Base-by-base conservation (phyloP, 1,140 invertebrate species). In the Bacillus rossius region DNA sequence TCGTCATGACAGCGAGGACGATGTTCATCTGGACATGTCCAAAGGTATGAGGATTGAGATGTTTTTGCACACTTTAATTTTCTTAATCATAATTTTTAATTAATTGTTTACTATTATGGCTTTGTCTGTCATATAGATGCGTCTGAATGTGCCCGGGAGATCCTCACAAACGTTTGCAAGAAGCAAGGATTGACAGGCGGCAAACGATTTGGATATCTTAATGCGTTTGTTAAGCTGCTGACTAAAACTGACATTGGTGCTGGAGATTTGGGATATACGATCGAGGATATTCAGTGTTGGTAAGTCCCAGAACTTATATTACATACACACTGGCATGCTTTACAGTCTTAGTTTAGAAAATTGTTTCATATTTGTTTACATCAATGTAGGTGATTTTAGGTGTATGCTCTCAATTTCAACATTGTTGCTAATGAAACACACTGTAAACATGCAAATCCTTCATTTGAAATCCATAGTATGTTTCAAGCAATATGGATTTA, bases 221-320 rank as follows among this genome's bases (percentile, higher is more conserved):
- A 79, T 71, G 69, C 66, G 38, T 78, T 79, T 69, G 77, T 79
- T 19, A 77, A 76, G 65, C 70, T 77, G 40, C 67, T 77, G 37
- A 56, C 70, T 50, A 73, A 69, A 64, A 52, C 69, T 53, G 66
- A 70, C 20, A 57, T 61, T n/a, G 50, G 19, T 42, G n/a, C 61
- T 7, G 55, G 55, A 45, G 56, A 66, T 23, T 60, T 67, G 26
- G 61, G 70, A 42, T 71, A 72, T 7, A 69, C 71, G 43, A 65
- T 71, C n/a, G 67, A 70, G 22, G 66, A 69, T 52, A 75, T 79
- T 43, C 65, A 75, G 37, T 66, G 69, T 37, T 80, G 78, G 77
- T 79, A 67, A 69, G 61, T 68, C n/a, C n/a, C n/a, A n/a, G n/a
- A n/a, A n/a, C n/a, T n/a, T n/a, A n/a, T n/a, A n/a, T n/a, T n/a